phyloP scores from a whole-genome alignment of 2,113 vertebrate species.

The Catharus minimus region DNA sequence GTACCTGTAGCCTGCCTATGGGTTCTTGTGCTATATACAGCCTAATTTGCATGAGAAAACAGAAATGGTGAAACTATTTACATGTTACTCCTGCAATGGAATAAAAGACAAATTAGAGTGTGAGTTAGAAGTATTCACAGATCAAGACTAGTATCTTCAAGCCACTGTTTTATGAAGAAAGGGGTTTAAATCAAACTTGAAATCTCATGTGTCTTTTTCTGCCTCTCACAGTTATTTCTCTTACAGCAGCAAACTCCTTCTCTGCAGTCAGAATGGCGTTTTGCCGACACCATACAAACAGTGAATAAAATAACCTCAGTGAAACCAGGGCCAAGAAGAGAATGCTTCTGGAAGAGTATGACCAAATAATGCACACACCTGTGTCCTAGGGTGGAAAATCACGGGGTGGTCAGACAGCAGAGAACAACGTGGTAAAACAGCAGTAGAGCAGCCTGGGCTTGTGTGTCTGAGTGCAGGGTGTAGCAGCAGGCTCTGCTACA shows the following conservation, averaged over 20 bases:
- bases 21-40: not conserved
- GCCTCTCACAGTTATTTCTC: not conserved
- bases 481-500: rapidly evolving
- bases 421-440: not conserved
- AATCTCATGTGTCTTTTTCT: not conserved
- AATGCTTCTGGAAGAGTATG: rapidly evolving
- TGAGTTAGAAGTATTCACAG: not conserved
- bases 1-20: not conserved
- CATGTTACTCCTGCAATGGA: not conserved
- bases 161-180: not conserved
- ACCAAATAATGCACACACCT: not conserved
- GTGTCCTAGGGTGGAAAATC: rapidly evolving
- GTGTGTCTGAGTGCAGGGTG: no score
- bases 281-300: not conserved
- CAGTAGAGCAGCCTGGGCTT: not conserved
- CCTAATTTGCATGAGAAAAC: not conserved
- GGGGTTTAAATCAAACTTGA: not conserved
- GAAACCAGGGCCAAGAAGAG: not conserved
- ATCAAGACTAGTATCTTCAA: not conserved
- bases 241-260: not conserved
- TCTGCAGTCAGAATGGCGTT: not conserved
- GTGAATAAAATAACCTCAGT: not conserved
- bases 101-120: not conserved
- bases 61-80: not conserved
- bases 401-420: not conserved